Percentiles rank a stretch among this genome's conserved stretches.
Evolutionary conservation across 2,113 vertebrate species (phyloP).

Genomic region (Heloderma charlesbogerti): DNA sequence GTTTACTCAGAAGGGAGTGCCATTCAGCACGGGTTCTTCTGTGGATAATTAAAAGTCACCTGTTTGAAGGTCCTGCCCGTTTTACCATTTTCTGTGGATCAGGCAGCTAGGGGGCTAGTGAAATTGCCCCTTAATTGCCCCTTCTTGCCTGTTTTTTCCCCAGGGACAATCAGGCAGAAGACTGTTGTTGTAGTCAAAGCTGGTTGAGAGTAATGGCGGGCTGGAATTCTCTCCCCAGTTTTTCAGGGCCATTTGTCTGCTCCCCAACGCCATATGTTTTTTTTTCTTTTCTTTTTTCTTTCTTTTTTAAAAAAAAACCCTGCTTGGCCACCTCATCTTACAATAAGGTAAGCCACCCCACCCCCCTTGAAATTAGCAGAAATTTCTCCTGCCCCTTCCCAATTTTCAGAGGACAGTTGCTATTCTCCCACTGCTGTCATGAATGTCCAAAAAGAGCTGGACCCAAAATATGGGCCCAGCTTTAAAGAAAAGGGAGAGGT

Average conservation of each 20-base stretch:
- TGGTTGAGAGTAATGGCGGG: background rate
- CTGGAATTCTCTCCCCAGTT: background rate
- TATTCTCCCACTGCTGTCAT: no score
- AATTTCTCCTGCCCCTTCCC: no score
- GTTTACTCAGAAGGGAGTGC: constrained; percentile 1
- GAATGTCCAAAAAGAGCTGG: no score
- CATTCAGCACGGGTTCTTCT: background rate
- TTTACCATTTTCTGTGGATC: background rate
- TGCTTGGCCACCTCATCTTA: no score
- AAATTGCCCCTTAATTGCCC: background rate
- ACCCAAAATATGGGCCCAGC: background rate
- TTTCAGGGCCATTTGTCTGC: background rate
- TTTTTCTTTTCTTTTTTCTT: no score
- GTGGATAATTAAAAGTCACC: background rate
- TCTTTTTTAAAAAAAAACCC: no score
- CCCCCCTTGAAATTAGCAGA: no score
- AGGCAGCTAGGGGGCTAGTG: background rate
- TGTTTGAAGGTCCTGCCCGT: background rate
- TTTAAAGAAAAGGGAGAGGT: background rate
- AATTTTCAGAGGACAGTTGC: no score
- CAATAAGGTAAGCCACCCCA: no score
- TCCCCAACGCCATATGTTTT: no score
- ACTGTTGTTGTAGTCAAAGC: background rate
- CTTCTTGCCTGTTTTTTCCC: background rate
- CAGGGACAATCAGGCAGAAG: no score